Evolutionary conservation across 2,888 invertebrate species (phyloP).

Genomic region (Troides oblongomaculatus): DNA sequence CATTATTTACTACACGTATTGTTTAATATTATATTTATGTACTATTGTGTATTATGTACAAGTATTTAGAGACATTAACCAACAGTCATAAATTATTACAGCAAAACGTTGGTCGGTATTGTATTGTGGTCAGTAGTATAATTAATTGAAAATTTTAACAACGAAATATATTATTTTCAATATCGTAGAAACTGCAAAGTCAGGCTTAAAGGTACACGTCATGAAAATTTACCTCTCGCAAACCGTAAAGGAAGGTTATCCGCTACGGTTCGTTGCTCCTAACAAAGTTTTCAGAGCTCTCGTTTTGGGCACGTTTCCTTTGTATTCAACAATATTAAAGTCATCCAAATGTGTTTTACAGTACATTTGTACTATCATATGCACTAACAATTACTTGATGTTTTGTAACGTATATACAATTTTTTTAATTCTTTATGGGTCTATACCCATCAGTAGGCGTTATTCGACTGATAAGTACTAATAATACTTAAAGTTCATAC

Average conservation of each 20-base stretch:
- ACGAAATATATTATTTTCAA: background rate
- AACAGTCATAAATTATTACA: too few relatives aligned
- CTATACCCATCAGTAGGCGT: too few relatives aligned
- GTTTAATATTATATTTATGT: too few relatives aligned
- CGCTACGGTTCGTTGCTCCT: constrained; percentile 22
- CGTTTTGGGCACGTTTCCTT: constrained; percentile 16
- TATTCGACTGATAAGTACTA: too few relatives aligned
- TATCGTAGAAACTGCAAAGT: constrained; percentile 11
- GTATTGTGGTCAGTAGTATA: background rate
- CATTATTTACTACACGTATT: too few relatives aligned
- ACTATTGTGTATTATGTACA: too few relatives aligned
- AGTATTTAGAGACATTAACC: too few relatives aligned
- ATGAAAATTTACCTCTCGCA: constrained; percentile 24
- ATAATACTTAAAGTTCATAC: too few relatives aligned
- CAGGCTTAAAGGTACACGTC: constrained; percentile 12
- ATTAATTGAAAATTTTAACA: background rate
- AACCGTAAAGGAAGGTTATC: constrained; percentile 23
- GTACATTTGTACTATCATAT: constrained; percentile 1
- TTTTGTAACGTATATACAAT: too few relatives aligned
- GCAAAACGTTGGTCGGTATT: too few relatives aligned
- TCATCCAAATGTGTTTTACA: constrained; percentile 20
- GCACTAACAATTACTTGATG: too few relatives aligned
- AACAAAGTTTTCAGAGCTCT: constrained; percentile 20
- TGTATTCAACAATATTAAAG: constrained; percentile 17
- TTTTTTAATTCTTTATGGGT: too few relatives aligned